These are phyloP conservation scores for Poecilia latipinna DNA, from an alignment of 2,113 vertebrate species.

Conservation along the genomic window DNA sequence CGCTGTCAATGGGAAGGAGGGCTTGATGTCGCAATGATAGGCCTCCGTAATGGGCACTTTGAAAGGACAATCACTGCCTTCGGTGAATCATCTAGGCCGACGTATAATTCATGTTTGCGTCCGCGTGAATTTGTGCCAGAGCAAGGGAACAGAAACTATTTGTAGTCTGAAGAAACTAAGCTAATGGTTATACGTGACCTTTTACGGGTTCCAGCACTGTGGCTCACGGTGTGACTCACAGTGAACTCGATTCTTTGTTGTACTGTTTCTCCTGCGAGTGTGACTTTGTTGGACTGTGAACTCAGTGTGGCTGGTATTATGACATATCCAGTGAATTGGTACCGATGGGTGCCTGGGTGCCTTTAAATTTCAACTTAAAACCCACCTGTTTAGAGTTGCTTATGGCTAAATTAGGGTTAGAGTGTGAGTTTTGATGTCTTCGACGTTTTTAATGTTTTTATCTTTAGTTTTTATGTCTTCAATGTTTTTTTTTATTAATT, in stretches of 20 bases:
- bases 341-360: neutral
- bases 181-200: constrained; percentile 45
- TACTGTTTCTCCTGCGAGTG: neutral
- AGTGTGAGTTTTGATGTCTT: too few species aligned
- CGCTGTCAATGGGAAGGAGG: constrained; percentile 79
- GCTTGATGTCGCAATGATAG: constrained; percentile 80
- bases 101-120: constrained; percentile 76
- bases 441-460: too few species aligned
- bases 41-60: constrained; percentile 78
- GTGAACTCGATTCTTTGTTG: constrained; percentile 20
- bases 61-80: constrained; percentile 66
- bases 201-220: constrained; percentile 31
- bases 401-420: too few species aligned
- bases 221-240: constrained; percentile 38
- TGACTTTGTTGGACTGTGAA: too few species aligned
- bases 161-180: constrained; percentile 49
- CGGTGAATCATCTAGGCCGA: constrained; percentile 73
- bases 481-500: too few species aligned
- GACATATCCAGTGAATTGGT: neutral
- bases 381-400: too few species aligned
- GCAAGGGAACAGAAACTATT: constrained; percentile 68
- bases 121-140: constrained; percentile 66
- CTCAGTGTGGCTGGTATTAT: neutral
- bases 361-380: too few species aligned
- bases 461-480: too few species aligned